Evolutionary conservation across 2,797 vertebrate species (phyloP), one percentile per base, ranked within the genome.

Genomic region (Iguana delicatissima): DNA sequence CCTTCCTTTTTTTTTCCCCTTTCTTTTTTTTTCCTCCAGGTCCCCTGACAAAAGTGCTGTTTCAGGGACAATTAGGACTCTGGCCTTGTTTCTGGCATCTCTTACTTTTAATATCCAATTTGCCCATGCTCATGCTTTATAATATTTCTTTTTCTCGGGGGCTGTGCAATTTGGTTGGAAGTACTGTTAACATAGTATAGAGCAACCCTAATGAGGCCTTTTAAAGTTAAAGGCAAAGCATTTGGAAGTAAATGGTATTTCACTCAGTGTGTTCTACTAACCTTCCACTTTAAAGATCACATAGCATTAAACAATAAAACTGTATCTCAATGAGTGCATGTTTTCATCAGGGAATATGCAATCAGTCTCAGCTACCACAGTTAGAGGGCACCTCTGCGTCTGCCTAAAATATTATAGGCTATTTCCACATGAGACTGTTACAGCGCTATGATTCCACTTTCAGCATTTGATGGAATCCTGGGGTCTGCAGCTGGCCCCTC

Each of bases 131-230:
- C 74, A 89, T 89, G 91, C 85, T 91, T 90, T 90, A 84, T 92
- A 92, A 92, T 93, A 89, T 91, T 94, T 94, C 91, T 74, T 92
- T 94, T 92, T 91, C 79, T 91, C 85, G 90, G 89, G 89, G 81
- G 80, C 83, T 90, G 81, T 91, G 94, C 89, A 79, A 80, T 95
- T 93, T 90, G 0, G 1, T 83, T 83, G 88, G 89, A 86, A 89
- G 91, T 84, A 84, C 35, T 50, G 92, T 57, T 93, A 86, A 64
- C 82, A 85, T 89, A 92, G 46, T 77, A 42, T 64, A 84, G 87
- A 59, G 46, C 89, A 93, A 89, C 22, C 67, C 32, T 80, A 90
- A 89, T 92, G 85, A 89, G 81, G 50, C 80, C 14, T 93, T 94
- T 92, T 35, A 87, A 35, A 85, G 16, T 57, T 42, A 84, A 42